These are phyloP conservation scores for Sphenopsis melanotis DNA, from an alignment of 2,797 vertebrate species.

Conservation along the genomic window DNA sequence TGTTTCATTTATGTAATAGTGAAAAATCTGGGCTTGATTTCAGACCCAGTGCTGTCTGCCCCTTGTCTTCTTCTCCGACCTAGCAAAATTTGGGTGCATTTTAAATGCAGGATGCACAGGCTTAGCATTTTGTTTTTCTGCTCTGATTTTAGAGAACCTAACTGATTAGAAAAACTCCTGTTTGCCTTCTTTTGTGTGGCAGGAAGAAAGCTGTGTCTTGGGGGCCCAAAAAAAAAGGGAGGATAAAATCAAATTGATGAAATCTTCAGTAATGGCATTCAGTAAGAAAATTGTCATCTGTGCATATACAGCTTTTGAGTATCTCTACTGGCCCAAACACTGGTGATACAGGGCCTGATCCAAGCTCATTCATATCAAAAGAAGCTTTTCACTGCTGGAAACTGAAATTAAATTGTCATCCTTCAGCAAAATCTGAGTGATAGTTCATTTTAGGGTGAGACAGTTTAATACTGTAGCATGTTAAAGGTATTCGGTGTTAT, in stretches of 20 bases:
- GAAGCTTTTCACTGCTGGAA: not conserved
- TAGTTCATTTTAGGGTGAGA: not conserved
- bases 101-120: not conserved
- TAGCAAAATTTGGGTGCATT: not conserved
- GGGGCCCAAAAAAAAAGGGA: not conserved
- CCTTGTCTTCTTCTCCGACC: not conserved
- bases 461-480: not conserved
- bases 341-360: not conserved
- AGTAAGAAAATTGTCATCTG: not conserved
- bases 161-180: not conserved
- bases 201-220: not conserved
- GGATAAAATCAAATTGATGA: not conserved
- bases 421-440: not conserved
- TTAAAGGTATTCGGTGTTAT: not conserved
- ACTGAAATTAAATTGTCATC: not conserved
- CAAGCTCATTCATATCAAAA: not conserved
- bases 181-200: not conserved
- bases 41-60: not conserved
- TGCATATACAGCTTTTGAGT: not conserved
- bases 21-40: slow-evolving; percentile 63
- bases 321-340: not conserved
- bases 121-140: not conserved
- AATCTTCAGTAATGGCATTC: not conserved
- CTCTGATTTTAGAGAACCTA: not conserved
- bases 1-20: slow-evolving; percentile 55